Evolutionary conservation across 2,113 vertebrate species (phyloP), one percentile per base, ranked within the genome.

Genomic region (Glareola pratincola): DNA sequence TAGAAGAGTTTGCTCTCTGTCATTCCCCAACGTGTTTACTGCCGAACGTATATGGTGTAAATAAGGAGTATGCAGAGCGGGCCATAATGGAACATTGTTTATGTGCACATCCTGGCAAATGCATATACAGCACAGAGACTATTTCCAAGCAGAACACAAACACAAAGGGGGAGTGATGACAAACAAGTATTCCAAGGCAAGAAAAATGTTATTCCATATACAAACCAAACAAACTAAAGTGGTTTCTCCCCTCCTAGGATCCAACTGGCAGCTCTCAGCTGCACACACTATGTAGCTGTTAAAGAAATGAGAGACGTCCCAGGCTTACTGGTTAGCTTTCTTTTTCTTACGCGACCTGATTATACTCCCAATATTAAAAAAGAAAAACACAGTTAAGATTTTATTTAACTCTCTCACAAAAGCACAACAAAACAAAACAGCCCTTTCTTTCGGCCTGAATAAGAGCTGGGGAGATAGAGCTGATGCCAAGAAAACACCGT

Each of bases 191-290:
- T 97, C 81, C 89, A 88, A 85, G 87, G 91, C 89, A 97, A 97
- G 96, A 97, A 97, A 97, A 96, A 97, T 96, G 95, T 96, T 97
- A 96, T 94, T 96, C 86, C 95, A 93, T 94, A 96, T 53, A 94
- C 95, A 96, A 96, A 96, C 83, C 94, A 97, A 97, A 97, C 92
- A 97, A 97, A 96, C 96, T 90, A 57, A 96, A 95, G 94, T 96
- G 94, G 93, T 96, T 96, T 96, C 97, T 97, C 96, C 91, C 96
- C 93, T 91, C 87, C 94, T 93, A 95, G 60, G 89, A 90, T 96
- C 95, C 95, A 97, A 97, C 93, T 94, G 95, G 91, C 96, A 97
- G 81, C 90, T 88, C 92, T 97, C 94, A 95, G 94, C 84, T 90
- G 94, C 87, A 94, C 94, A 95, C 77, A 66, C 95, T 88, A 9